Percentiles rank a stretch among this genome's conserved stretches.
phyloP scores from a whole-genome alignment of 2,113 vertebrate genomes.

The Isichthys henryi region DNA sequence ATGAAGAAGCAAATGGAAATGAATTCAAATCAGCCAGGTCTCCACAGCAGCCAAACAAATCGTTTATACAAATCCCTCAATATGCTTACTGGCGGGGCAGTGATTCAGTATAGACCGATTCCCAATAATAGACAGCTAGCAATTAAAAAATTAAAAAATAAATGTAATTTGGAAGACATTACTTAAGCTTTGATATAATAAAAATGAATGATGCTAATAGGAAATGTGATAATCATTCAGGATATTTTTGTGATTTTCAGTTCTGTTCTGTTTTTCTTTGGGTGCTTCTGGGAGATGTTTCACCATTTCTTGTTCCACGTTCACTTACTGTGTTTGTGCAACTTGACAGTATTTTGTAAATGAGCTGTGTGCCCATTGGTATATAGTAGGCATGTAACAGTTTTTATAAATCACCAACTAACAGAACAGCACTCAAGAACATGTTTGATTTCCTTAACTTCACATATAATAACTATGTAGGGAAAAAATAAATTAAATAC shows the following conservation, averaged over 20 bases:
- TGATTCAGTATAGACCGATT: neutral
- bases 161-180: neutral
- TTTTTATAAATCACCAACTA: neutral
- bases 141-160: neutral
- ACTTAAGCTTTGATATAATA: neutral
- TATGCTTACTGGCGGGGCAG: neutral
- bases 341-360: neutral
- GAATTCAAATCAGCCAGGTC: neutral
- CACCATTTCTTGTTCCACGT: neutral
- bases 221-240: neutral
- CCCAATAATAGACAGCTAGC: neutral
- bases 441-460: neutral
- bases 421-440: neutral
- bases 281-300: neutral
- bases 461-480: neutral
- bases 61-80: neutral
- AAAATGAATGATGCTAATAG: neutral
- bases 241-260: neutral
- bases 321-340: neutral
- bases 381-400: neutral
- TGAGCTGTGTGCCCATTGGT: neutral
- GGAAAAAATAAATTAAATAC: neutral
- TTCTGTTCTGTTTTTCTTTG: neutral
- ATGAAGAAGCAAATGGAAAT: constrained; percentile 1
- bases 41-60: neutral